Percentiles rank a stretch among this genome's conserved stretches.
Evolutionary conservation across 2,888 invertebrate genomes (phyloP).

Genomic region (Ormyrus pomaceus): DNA sequence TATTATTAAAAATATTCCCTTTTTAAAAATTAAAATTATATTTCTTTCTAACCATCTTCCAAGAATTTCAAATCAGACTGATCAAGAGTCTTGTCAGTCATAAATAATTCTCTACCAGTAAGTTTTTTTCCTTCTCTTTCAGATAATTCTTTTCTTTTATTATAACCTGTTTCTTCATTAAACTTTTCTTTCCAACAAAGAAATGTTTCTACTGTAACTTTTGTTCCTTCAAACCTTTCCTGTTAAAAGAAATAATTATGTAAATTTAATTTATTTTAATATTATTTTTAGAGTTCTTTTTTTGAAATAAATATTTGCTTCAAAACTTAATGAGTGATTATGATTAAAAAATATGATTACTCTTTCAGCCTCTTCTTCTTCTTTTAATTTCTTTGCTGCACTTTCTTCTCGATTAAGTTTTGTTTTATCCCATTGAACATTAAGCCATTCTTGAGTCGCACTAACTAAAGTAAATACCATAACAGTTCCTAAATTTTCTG

Average conservation of each 20-base stretch:
- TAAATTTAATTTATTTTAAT: conserved; percentile 14
- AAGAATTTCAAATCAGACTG: conserved; percentile 98
- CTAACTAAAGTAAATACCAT: conserved; percentile 98
- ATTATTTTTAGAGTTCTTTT: neutral
- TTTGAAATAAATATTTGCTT: neutral
- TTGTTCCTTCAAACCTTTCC: conserved; percentile 96
- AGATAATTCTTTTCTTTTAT: conserved; percentile 83
- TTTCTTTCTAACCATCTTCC: conserved; percentile 83
- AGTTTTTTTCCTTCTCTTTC: conserved; percentile 87
- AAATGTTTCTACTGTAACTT: conserved; percentile 97
- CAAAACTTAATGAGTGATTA: neutral
- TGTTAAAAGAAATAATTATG: conserved; percentile 66
- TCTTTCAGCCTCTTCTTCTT: conserved; percentile 92
- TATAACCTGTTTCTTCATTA: conserved; percentile 91
- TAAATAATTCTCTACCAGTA: conserved; percentile 95
- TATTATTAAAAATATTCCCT: neutral
- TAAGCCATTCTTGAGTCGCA: conserved; percentile 94
- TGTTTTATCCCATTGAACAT: conserved; percentile 88
- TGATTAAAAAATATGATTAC: conserved; percentile 74
- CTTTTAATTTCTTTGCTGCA: conserved; percentile 81
- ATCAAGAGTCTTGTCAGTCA: conserved; percentile 93
- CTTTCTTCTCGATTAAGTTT: conserved; percentile 85
- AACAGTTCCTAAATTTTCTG: conserved; percentile 96
- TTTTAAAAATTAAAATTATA: conserved; percentile 27
- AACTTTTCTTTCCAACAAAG: conserved; percentile 95